Conservation (phyloP, 2,888 invertebrate genomes). For the Campoplex capitator region DNA sequence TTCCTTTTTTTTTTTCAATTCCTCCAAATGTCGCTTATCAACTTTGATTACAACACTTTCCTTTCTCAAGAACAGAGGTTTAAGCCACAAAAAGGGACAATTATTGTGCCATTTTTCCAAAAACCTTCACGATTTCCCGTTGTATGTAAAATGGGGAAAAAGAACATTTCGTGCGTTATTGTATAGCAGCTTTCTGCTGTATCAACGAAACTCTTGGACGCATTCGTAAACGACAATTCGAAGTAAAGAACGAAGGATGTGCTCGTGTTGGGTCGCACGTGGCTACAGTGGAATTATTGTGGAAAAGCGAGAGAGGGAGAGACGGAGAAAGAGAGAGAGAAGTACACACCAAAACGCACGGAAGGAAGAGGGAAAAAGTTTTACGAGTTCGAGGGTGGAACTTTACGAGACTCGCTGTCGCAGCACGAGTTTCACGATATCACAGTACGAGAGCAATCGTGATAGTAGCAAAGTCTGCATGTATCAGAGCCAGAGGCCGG, state of each 20-base stretch:
- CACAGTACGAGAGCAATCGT: constrained; percentile 58
- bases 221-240: constrained; percentile 64
- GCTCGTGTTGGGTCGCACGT: constrained; percentile 50
- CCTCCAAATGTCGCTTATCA: not conserved
- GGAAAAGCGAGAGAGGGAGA: constrained; percentile 32
- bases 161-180: constrained; percentile 9
- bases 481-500: constrained; percentile 52
- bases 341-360: constrained; percentile 12
- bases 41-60: not conserved
- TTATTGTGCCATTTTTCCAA: constrained; percentile 2
- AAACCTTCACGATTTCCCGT: not conserved
- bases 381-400: constrained; percentile 68
- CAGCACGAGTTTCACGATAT: constrained; percentile 63
- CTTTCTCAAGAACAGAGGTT: not conserved
- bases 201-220: constrained; percentile 58
- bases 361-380: constrained; percentile 63
- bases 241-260: constrained; percentile 54
- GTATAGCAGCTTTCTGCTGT: constrained; percentile 28
- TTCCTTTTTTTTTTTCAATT: not conserved
- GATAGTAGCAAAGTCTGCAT: constrained; percentile 57
- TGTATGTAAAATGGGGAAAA: constrained; percentile 26
- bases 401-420: constrained; percentile 73
- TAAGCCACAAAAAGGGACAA: constrained; percentile 21
- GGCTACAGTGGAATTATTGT: constrained; percentile 45
- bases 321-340: constrained; percentile 40